These are phyloP conservation scores for Oreohelix idahoensis DNA, from an alignment of 1,140 invertebrate genomes.

Conservation along the genomic window DNA sequence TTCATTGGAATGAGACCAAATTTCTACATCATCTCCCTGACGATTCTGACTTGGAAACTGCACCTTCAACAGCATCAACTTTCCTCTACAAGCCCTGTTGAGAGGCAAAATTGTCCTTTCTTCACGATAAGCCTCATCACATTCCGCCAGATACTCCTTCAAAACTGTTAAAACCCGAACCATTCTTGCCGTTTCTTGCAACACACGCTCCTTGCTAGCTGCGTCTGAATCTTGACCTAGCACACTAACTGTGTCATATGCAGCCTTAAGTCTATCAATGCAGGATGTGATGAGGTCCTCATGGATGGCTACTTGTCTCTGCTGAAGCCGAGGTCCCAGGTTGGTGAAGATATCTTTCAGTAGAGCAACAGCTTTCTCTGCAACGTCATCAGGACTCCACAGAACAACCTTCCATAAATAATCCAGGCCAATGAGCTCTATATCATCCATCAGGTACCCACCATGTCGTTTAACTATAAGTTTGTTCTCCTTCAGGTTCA, in stretches of 20 bases:
- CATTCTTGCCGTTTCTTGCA: slow-evolving; percentile 89
- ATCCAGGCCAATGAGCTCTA: slow-evolving; percentile 94
- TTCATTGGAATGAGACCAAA: slow-evolving; percentile 95
- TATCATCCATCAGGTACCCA: slow-evolving; percentile 79
- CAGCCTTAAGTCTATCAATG: slow-evolving; percentile 88
- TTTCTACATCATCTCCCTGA: slow-evolving; percentile 92
- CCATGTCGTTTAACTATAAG: slow-evolving; percentile 87
- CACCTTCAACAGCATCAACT: slow-evolving; percentile 88
- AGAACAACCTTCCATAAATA: slow-evolving; percentile 96
- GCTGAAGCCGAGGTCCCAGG: slow-evolving; percentile 87
- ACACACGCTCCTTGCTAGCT: slow-evolving; percentile 75
- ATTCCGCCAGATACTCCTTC: slow-evolving; percentile 95
- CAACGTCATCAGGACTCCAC: slow-evolving; percentile 91
- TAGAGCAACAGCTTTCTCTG: slow-evolving; percentile 90
- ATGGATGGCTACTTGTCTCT: slow-evolving; percentile 85
- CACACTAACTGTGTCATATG: slow-evolving; percentile 79
- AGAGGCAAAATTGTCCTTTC: slow-evolving; percentile 92
- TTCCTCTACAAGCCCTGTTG: slow-evolving; percentile 90
- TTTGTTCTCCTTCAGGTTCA: slow-evolving; percentile 96
- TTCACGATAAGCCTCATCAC: slow-evolving; percentile 91
- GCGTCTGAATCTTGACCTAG: slow-evolving; percentile 74
- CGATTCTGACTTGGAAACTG: slow-evolving; percentile 91
- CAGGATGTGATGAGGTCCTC: slow-evolving; percentile 92
- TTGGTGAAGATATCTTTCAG: slow-evolving; percentile 95
- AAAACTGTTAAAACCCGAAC: slow-evolving; percentile 94